Percentiles rank a stretch among this genome's conserved stretches.
phyloP scores from a whole-genome alignment of 2,888 invertebrate genomes.

The Lacanobia oleracea region DNA sequence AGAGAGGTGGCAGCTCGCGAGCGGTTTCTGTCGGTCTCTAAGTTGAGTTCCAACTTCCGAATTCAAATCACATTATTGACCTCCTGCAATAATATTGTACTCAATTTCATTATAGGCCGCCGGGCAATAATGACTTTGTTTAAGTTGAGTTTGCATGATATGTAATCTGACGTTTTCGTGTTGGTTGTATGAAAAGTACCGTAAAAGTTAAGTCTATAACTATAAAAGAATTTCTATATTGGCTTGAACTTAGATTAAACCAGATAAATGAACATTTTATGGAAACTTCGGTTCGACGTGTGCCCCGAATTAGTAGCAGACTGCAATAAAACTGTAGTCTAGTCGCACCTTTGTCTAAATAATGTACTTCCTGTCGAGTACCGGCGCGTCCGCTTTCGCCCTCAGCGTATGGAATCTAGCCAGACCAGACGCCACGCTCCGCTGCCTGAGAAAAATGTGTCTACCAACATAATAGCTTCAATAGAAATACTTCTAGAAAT shows the following conservation, averaged over 20 bases:
- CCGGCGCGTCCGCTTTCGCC: conserved; percentile 73
- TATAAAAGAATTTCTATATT: no score
- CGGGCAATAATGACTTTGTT: no score
- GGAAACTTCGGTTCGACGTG: conserved; percentile 8
- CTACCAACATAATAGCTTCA: conserved; percentile 69
- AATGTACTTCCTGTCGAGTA: conserved; percentile 68
- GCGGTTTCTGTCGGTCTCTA: no score
- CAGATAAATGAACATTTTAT: conserved; percentile 4
- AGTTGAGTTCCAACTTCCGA: no score
- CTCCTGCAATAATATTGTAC: no score
- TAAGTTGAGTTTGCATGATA: no score
- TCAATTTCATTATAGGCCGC: no score
- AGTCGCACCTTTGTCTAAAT: conserved; percentile 65
- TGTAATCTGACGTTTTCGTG: no score
- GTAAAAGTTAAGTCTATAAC: no score
- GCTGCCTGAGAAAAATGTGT: conserved; percentile 87
- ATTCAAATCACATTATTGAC: no score
- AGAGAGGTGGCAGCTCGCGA: no score
- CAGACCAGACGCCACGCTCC: conserved; percentile 83
- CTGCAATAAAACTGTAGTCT: conserved; percentile 56
- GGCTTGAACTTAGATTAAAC: neutral
- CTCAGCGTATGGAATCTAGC: conserved; percentile 70
- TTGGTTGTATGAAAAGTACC: no score
- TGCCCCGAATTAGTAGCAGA: conserved; percentile 32
- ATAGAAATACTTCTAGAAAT: conserved; percentile 62